Evolutionary conservation across 2,797 vertebrate species (phyloP).

Genomic region (Thunnus albacares): DNA sequence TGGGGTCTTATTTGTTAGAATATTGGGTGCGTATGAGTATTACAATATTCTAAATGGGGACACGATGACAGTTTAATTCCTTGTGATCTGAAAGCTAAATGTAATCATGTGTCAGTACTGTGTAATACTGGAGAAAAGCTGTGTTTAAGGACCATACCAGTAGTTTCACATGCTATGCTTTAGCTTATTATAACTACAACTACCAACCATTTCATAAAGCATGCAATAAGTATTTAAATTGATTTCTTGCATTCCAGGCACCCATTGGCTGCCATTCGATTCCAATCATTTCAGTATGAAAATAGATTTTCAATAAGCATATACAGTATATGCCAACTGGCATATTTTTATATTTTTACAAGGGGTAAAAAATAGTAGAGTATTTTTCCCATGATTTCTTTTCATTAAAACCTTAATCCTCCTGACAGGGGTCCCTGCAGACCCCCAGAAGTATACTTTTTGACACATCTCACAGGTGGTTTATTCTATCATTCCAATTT

Average conservation of each 20-base stretch:
- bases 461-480: too few relatives aligned
- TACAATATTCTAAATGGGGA: neutral
- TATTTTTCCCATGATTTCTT: neutral
- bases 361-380: too few relatives aligned
- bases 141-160: neutral
- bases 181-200: neutral
- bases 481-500: too few relatives aligned
- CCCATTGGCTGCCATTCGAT: neutral
- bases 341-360: too few relatives aligned
- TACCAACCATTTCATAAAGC: neutral
- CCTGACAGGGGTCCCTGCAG: too few relatives aligned
- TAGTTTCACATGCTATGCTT: neutral
- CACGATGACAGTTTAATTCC: neutral
- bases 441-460: too few relatives aligned
- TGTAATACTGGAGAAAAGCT: neutral
- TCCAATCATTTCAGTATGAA: neutral
- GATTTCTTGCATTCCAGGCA: slow-evolving; percentile 8
- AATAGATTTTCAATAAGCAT: neutral
- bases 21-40: neutral
- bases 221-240: neutral
- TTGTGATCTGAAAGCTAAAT: neutral
- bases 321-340: neutral
- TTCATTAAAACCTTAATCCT: neutral
- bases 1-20: neutral
- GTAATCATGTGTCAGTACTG: neutral